Conservation (phyloP, 2,888 invertebrate genomes). For the Drosophila macrospina region DNA sequence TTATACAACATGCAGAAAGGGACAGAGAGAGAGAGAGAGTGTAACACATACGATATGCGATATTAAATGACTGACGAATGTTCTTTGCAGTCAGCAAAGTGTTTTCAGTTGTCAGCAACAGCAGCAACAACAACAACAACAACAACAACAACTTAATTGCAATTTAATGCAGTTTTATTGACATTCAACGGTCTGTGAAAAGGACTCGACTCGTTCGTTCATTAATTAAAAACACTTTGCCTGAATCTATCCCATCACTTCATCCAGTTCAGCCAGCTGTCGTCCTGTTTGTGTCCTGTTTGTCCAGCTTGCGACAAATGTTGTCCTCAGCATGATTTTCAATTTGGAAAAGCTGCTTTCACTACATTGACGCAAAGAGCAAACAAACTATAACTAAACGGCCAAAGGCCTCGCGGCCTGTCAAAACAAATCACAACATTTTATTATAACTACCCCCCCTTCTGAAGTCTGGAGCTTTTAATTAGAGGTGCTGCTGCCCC, state of each 20-base stretch:
- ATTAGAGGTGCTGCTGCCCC: slow-evolving; percentile 50
- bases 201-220: slow-evolving; percentile 42
- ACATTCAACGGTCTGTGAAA: slow-evolving; percentile 54
- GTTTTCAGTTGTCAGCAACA: slow-evolving; percentile 46
- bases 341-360: slow-evolving; percentile 51
- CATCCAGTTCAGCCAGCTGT: background rate
- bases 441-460: slow-evolving; percentile 65
- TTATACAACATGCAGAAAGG: no score
- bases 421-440: slow-evolving; percentile 72
- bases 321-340: slow-evolving; percentile 30
- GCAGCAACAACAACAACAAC: slow-evolving; percentile 22
- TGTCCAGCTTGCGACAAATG: background rate
- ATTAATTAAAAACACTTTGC: slow-evolving; percentile 75
- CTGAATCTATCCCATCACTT: slow-evolving; percentile 2
- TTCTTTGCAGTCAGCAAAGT: slow-evolving; percentile 45
- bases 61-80: slow-evolving; percentile 51
- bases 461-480: slow-evolving; percentile 67
- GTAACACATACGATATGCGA: slow-evolving; percentile 15
- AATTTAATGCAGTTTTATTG: slow-evolving; percentile 74
- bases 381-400: slow-evolving; percentile 12
- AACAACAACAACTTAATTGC: slow-evolving; percentile 63
- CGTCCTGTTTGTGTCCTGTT: background rate
- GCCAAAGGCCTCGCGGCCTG: slow-evolving; percentile 36
- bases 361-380: slow-evolving; percentile 20
- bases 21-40: background rate